Conservation (phyloP, 2,113 vertebrate species). For the Alethe diademata region DNA sequence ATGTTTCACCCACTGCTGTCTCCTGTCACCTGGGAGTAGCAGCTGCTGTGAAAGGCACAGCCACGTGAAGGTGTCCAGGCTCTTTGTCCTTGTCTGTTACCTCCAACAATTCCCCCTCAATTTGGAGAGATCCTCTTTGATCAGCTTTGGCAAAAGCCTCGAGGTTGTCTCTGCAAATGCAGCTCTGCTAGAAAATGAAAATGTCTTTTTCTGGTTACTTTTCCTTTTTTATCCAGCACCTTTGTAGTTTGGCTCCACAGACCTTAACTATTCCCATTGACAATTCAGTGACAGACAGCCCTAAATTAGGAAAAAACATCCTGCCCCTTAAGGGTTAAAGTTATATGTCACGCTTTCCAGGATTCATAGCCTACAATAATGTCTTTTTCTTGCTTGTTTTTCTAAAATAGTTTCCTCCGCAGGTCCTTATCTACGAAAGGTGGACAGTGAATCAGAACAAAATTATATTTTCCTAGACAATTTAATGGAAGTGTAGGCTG, state of each 20-base stretch:
- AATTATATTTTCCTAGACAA: not conserved
- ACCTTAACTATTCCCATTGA: not conserved
- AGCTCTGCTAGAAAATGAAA: not conserved
- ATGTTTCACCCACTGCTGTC: not conserved
- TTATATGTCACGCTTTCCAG: not conserved
- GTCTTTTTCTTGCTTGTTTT: not conserved
- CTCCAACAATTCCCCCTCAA: not conserved
- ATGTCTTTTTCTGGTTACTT: not conserved
- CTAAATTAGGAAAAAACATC: not conserved
- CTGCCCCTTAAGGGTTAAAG: not conserved
- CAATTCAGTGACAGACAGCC: not conserved
- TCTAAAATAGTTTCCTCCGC: not conserved
- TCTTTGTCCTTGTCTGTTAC: not conserved
- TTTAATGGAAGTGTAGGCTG: not conserved
- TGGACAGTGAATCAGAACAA: not conserved
- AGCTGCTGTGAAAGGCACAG: not conserved
- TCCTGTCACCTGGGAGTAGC: not conserved
- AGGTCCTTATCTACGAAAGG: not conserved
- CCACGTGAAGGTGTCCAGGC: not conserved
- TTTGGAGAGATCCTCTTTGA: not conserved
- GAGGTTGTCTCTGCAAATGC: not conserved
- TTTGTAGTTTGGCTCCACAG: not conserved
- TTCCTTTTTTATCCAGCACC: not conserved
- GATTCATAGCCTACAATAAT: not conserved
- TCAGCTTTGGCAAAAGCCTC: not conserved